These are phyloP conservation scores for Lemur catta DNA, from an alignment of 2,797 vertebrate species.

Conservation along the genomic window DNA sequence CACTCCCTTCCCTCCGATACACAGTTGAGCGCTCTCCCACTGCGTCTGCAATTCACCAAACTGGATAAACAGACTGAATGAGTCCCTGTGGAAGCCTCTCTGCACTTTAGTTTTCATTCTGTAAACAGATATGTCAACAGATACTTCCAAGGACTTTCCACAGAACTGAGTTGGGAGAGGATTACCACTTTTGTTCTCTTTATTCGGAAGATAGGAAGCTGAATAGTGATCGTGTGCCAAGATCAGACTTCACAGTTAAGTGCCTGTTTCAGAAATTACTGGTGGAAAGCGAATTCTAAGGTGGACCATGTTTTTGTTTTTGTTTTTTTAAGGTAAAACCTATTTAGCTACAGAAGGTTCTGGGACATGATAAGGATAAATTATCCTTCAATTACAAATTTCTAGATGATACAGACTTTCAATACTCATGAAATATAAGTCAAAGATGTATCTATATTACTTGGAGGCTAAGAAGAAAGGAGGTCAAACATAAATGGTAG, in stretches of 20 bases:
- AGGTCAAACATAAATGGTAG: neutral
- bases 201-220: neutral
- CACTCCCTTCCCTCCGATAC: neutral
- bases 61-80: neutral
- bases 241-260: neutral
- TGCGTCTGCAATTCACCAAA: conserved; percentile 3
- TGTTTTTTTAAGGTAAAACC: neutral
- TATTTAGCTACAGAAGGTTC: neutral
- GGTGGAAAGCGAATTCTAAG: neutral
- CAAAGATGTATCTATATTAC: neutral
- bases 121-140: neutral
- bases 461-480: neutral
- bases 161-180: neutral
- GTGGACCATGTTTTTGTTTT: neutral
- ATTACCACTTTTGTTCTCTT: neutral
- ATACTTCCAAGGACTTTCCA: neutral
- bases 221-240: neutral
- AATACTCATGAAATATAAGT: neutral
- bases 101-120: neutral
- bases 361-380: neutral
- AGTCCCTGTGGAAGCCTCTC: neutral
- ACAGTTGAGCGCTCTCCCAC: neutral
- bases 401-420: conserved; percentile 5
- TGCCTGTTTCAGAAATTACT: neutral
- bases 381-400: neutral